Conservation (phyloP, 2,797 vertebrate genomes). For the Notolepis coatsorum region DNA sequence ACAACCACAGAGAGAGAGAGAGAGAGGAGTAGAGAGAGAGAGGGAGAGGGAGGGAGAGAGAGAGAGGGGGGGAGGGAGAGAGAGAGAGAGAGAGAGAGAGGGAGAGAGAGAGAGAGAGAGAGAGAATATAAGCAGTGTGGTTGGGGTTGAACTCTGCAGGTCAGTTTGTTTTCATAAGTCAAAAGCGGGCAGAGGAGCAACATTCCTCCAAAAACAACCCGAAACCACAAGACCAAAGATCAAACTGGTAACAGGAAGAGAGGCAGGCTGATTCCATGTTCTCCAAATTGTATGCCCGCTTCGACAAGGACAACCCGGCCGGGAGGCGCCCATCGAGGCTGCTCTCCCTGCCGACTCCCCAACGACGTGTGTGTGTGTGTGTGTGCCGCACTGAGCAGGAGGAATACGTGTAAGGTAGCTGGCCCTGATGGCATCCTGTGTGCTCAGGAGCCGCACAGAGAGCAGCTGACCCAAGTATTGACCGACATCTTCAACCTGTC, state of each 20-base stretch:
- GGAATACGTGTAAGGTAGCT: too few species aligned
- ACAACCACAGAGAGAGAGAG: slow-evolving; percentile 24
- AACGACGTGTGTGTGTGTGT: too few species aligned
- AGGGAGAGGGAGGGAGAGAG: neutral
- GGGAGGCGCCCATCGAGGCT: too few species aligned
- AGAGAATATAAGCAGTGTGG: slow-evolving; percentile 1
- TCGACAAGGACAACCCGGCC: too few species aligned
- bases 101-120: neutral
- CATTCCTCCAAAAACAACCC: slow-evolving; percentile 26
- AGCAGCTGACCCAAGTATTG: too few species aligned
- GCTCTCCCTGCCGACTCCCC: too few species aligned
- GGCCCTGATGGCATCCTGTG: too few species aligned
- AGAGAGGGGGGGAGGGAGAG: slow-evolving; percentile 28
- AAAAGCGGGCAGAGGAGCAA: neutral
- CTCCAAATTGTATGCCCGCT: neutral
- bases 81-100: neutral
- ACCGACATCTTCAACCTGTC: too few species aligned
- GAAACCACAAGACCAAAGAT: slow-evolving; percentile 30
- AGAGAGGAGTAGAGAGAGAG: neutral
- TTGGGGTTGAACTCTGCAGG: slow-evolving; percentile 39
- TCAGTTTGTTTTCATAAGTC: slow-evolving; percentile 42
- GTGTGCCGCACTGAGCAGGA: too few species aligned
- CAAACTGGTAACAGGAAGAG: slow-evolving; percentile 20
- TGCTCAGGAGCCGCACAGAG: too few species aligned
- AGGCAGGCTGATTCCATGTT: slow-evolving; percentile 25